Percentiles rank a stretch among this genome's conserved stretches.
Conservation (phyloP, 2,797 vertebrate species). For the Centroberyx gerrardi region DNA sequence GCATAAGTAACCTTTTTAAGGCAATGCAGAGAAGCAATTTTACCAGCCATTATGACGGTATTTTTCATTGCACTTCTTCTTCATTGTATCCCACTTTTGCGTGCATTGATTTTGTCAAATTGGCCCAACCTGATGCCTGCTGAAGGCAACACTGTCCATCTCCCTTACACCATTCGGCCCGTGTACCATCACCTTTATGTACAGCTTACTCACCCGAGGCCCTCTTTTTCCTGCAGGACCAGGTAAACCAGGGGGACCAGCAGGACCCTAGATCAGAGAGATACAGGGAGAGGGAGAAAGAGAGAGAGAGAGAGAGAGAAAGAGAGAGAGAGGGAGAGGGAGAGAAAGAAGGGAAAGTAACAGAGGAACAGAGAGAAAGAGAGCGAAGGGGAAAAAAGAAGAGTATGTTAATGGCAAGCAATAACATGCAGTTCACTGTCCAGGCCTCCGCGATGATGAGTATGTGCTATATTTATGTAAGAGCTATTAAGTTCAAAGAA, state of each 20-base stretch:
- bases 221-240: constrained; percentile 95
- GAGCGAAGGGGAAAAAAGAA: constrained; percentile 42
- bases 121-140: no score
- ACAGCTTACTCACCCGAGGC: constrained; percentile 90
- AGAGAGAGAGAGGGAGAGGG: constrained; percentile 22
- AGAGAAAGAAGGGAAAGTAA: neutral
- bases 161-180: neutral
- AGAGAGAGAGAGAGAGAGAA: constrained; percentile 40
- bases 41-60: neutral
- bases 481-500: constrained; percentile 60
- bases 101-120: no score
- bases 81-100: no score
- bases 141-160: neutral
- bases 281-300: constrained; percentile 45
- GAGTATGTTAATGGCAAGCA: constrained; percentile 71
- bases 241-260: constrained; percentile 93
- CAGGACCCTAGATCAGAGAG: constrained; percentile 88
- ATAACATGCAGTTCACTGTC: constrained; percentile 73
- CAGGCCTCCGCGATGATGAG: constrained; percentile 55
- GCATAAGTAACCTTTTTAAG: neutral
- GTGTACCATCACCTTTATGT: neutral
- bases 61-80: no score
- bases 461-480: constrained; percentile 62
- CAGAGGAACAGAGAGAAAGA: constrained; percentile 21
- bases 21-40: neutral